Base-by-base conservation (phyloP, 2,888 invertebrate genomes). In the Xanthorhoe spadicearia region DNA sequence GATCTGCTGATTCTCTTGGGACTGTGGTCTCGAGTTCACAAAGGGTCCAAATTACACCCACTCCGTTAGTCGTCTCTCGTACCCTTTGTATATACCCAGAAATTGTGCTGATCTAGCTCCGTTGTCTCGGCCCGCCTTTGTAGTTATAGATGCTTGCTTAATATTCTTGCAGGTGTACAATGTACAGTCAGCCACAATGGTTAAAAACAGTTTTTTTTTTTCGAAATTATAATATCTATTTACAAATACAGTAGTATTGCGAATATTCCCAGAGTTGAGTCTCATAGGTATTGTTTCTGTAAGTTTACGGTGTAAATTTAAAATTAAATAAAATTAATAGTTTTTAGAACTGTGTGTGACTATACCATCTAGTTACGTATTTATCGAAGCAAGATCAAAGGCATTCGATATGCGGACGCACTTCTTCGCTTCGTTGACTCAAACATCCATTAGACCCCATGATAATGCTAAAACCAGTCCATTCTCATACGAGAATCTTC, bases 31-130 rank as follows among this genome's bases (percentile, higher is more conserved):
- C 74, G 68, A 72, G 57, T 76, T 74, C 80, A 85, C 84, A 88
- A 87, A 87, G 85, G 83, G 78, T 72, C 81, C 75, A 82, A 85
- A 86, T 87, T 84, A 85, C 80, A 79, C 75, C 76, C 77, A 82
- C 81, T 82, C 77, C 75, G 77, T 76, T 73, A 79, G 76, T 71
- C 74, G 78, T 74, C 72, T 65, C 71, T 77, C 74, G 71, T 74
- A 70, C 72, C 77, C 82, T 85, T 84, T 85, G 83, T 80, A 74
- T 75, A 73, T 75, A 70, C 68, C 66, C 70, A 74, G 77, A 77
- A 51, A 81, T 79, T 80, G 77, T 80, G 78, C 79, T 83, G 81
- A 84, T 82, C 80, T 77, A 76, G 79, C 72, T 71, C 74, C 73
- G 78, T 81, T 81, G 79, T 80, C 77, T 83, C 75, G 68, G 77